Evolutionary conservation across 2,888 invertebrate genomes (phyloP).

Genomic region (Latheticus oryzae): DNA sequence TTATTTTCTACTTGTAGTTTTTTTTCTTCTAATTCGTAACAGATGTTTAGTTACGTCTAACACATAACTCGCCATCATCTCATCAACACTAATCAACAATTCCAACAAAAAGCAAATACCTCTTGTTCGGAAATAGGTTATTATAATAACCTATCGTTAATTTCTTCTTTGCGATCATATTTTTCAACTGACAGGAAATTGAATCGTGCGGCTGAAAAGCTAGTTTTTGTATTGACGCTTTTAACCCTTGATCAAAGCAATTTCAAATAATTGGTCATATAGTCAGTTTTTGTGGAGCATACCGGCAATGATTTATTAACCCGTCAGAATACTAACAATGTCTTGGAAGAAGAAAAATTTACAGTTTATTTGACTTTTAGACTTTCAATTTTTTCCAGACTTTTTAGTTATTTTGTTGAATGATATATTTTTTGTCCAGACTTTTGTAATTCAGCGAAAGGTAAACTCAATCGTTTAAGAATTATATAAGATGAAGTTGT

Average conservation of each 20-base stretch:
- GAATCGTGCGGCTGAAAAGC: no score
- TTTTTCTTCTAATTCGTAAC: no score
- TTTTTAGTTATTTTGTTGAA: no score
- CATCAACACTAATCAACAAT: not conserved
- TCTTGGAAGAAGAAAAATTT: no score
- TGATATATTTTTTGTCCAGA: no score
- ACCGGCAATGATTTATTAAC: not conserved
- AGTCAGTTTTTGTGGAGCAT: not conserved
- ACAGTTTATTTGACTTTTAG: no score
- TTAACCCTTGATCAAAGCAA: constrained; percentile 10
- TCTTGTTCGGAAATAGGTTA: constrained; percentile 23
- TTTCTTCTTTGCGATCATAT: constrained; percentile 15
- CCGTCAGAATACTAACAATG: constrained; percentile 2
- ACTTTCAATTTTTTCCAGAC: no score
- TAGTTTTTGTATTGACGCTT: no score
- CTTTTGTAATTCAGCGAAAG: no score
- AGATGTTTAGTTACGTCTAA: no score
- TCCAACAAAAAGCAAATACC: constrained; percentile 13
- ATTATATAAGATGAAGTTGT: constrained; percentile 31
- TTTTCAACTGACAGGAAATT: no score
- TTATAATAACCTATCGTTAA: constrained; percentile 15
- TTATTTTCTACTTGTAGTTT: constrained; percentile 9
- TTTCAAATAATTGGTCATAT: constrained; percentile 21
- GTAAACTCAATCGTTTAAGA: constrained; percentile 9
- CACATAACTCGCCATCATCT: constrained; percentile 4